Evolutionary conservation across 2,113 vertebrate species (phyloP).

Genomic region (Cebidichthys violaceus): DNA sequence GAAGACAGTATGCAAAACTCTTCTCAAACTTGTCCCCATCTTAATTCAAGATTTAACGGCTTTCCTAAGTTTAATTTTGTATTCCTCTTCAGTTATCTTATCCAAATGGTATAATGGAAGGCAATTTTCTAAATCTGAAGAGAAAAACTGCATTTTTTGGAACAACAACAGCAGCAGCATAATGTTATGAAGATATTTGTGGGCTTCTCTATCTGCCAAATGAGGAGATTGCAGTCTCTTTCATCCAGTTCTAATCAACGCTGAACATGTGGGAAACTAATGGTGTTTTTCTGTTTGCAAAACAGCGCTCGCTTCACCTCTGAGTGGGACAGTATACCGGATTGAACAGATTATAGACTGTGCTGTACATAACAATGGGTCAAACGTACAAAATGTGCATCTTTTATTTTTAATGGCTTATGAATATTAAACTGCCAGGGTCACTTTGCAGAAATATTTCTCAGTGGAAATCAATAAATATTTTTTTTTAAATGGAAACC

Average conservation of each 20-base stretch:
- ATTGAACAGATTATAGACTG: constrained; percentile 71
- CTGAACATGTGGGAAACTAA: constrained; percentile 76
- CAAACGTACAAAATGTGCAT: constrained; percentile 81
- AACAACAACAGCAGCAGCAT: constrained; percentile 69
- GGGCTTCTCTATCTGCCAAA: constrained; percentile 71
- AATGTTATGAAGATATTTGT: constrained; percentile 75
- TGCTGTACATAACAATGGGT: constrained; percentile 72
- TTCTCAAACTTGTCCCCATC: constrained; percentile 62
- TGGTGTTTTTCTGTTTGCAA: constrained; percentile 73
- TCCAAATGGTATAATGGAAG: constrained; percentile 69
- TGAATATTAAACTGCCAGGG: constrained; percentile 83
- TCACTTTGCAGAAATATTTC: constrained; percentile 58
- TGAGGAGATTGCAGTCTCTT: constrained; percentile 76
- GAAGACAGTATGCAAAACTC: constrained; percentile 44
- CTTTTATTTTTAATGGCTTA: constrained; percentile 84
- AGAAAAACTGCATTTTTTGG: constrained; percentile 52
- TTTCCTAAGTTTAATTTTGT: constrained; percentile 67
- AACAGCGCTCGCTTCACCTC: constrained; percentile 67
- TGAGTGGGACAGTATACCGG: constrained; percentile 69
- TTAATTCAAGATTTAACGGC: constrained; percentile 79
- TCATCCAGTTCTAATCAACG: constrained; percentile 76
- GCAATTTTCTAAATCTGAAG: constrained; percentile 66
- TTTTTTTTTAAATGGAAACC: constrained; percentile 71
- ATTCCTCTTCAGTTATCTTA: constrained; percentile 73
- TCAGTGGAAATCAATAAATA: constrained; percentile 80